Evolutionary conservation across 1,140 invertebrate species (phyloP).

Genomic region (Piezodorus guildinii): DNA sequence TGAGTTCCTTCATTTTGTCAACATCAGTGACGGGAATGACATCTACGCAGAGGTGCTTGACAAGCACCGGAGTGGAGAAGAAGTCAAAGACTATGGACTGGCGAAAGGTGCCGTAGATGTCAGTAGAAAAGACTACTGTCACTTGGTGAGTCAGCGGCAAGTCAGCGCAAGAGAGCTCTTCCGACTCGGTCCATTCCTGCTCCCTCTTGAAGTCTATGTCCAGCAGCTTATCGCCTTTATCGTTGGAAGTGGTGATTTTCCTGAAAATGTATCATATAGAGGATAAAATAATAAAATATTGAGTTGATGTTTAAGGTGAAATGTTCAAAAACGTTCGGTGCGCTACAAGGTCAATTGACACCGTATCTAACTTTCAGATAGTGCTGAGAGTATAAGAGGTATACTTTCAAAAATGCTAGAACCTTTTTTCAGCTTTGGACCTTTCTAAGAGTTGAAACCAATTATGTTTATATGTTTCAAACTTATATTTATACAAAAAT

Average conservation of each 20-base stretch:
- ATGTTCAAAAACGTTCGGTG: too few species aligned
- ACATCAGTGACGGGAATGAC: constrained; percentile 56
- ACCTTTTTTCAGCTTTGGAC: too few species aligned
- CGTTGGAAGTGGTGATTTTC: background rate
- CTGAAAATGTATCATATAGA: background rate
- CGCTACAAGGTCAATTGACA: too few species aligned
- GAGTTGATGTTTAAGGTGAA: too few species aligned
- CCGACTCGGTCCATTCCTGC: constrained; percentile 44
- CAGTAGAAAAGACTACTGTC: constrained; percentile 55
- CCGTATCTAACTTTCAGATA: too few species aligned
- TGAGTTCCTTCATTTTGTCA: constrained; percentile 53
- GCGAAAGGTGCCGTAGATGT: constrained; percentile 68
- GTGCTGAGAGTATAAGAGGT: too few species aligned
- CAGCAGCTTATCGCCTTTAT: constrained; percentile 17
- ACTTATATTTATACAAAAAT: too few species aligned
- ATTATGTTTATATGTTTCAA: too few species aligned
- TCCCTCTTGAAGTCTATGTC: constrained; percentile 32
- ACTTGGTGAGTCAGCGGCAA: constrained; percentile 39
- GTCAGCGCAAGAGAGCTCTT: constrained; percentile 23
- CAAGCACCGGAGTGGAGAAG: constrained; percentile 53
- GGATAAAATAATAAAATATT: too few species aligned
- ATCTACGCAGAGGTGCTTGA: constrained; percentile 63
- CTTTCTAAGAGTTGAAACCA: too few species aligned
- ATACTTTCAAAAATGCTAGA: too few species aligned
- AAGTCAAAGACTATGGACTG: constrained; percentile 73